Percentiles rank a stretch among this genome's conserved stretches.
These are phyloP conservation scores for Dicentrarchus labrax DNA, from an alignment of 2,113 vertebrate genomes.

Conservation along the genomic window DNA sequence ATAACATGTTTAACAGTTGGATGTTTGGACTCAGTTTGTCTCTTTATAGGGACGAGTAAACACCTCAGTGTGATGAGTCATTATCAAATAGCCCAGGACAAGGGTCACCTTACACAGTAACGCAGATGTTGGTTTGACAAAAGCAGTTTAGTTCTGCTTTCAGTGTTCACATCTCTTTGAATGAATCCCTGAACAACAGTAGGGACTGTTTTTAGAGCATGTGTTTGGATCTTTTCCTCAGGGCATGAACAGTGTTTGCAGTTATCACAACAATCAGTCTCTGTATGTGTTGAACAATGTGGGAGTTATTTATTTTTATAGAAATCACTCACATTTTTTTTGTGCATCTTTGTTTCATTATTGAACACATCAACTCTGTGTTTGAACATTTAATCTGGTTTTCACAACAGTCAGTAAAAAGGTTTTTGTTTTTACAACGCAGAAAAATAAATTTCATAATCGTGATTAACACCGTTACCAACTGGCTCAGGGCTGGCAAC, in stretches of 20 bases:
- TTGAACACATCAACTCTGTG: neutral
- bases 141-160: neutral
- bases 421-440: neutral
- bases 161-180: neutral
- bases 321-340: too few species aligned
- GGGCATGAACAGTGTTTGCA: neutral
- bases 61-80: neutral
- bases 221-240: constrained; percentile 1
- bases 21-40: neutral
- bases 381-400: neutral
- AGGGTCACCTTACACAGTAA: neutral
- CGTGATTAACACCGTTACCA: too few species aligned
- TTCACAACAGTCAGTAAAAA: neutral
- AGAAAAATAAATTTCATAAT: neutral
- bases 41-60: neutral
- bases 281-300: neutral
- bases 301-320: neutral
- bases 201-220: neutral
- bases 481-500: too few species aligned
- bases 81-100: neutral
- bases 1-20: neutral
- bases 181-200: neutral
- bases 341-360: neutral
- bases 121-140: neutral
- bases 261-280: neutral